Base-by-base conservation (phyloP, 2,888 invertebrate genomes). In the Cephus nigrinus region DNA sequence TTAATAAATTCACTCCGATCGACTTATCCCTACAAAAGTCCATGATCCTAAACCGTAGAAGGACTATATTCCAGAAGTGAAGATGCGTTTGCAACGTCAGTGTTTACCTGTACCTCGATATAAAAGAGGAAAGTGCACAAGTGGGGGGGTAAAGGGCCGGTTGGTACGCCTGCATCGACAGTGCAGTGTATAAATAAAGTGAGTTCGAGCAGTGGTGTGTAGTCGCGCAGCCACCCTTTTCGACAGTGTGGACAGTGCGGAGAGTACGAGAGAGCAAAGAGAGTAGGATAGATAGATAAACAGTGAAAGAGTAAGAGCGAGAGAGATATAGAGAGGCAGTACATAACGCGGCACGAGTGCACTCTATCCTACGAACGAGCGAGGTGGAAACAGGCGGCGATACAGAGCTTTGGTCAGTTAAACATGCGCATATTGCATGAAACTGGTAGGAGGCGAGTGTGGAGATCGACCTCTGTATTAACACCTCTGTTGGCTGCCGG, bases 361-460 rank as follows among this genome's bases (percentile, higher is more conserved):
- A 32, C 84, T 84, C 81, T 82, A 80, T 82, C 76, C 82, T 80
- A 79, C 79, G 68, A 75, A 79, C 79, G 71, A 34, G 68, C 75
- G 77, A 78, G 79, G 81, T 74, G 82, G 80, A 79, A 82, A 84
- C 84, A 82, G 83, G 82, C 85, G 85, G 83, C 84, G 85, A 84
- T 87, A 87, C 88, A 88, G 86, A 86, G 89, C 88, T 88, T 87
- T 88, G 89, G 89, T 89, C 91, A 88, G 90, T 91, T 91, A 91
- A 91, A 91, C 90, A 91, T 91, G 91, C 90, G 91, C 91, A 91
- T 91, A 91, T 91, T 91, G 90, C 90, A 91, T 91, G 91, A 91
- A 91, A 91, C 90, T 90, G 89, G 89, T 90, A 88, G 88, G 87
- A 84, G 87, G 86, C 85, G 86, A 85, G 86, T 78, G 80, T 85